Evolutionary conservation across 2,888 invertebrate species (phyloP).

Genomic region (Ichneumon xanthorius): DNA sequence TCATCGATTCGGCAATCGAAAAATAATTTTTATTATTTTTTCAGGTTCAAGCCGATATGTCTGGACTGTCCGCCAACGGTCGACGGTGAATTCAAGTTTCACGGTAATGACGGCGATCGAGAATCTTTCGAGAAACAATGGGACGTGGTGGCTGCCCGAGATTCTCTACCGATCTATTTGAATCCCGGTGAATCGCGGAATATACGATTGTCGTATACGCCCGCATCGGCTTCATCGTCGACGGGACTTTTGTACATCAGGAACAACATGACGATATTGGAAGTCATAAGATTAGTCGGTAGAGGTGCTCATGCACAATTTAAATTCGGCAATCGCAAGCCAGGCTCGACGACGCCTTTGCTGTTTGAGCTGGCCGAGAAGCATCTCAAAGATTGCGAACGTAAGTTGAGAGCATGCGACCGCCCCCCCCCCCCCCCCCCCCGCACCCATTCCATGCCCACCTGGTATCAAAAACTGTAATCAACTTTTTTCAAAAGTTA

Average conservation of each 20-base stretch:
- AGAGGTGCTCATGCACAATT: constrained; percentile 95
- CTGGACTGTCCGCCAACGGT: constrained; percentile 77
- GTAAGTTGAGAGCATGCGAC: constrained; percentile 81
- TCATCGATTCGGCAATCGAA: not conserved
- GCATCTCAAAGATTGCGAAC: constrained; percentile 87
- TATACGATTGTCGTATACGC: constrained; percentile 80
- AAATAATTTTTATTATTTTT: constrained; percentile 19
- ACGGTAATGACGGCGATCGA: constrained; percentile 71
- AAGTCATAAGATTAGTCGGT: constrained; percentile 93
- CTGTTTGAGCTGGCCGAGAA: constrained; percentile 92
- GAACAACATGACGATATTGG: constrained; percentile 97
- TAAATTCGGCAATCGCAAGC: constrained; percentile 94
- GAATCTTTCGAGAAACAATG: constrained; percentile 78
- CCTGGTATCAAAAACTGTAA: too few relatives aligned
- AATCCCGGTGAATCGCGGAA: constrained; percentile 78
- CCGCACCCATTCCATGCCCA: too few relatives aligned
- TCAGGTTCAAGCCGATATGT: constrained; percentile 81
- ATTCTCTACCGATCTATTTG: constrained; percentile 79
- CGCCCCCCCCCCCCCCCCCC: too few relatives aligned
- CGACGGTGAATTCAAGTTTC: constrained; percentile 81
- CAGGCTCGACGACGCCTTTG: constrained; percentile 91
- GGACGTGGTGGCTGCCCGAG: constrained; percentile 75
- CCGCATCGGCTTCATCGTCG: constrained; percentile 77
- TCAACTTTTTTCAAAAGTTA: too few relatives aligned
- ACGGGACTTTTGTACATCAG: constrained; percentile 82